Base-by-base conservation (phyloP, 2,113 vertebrate genomes). In the Cairina moschata region DNA sequence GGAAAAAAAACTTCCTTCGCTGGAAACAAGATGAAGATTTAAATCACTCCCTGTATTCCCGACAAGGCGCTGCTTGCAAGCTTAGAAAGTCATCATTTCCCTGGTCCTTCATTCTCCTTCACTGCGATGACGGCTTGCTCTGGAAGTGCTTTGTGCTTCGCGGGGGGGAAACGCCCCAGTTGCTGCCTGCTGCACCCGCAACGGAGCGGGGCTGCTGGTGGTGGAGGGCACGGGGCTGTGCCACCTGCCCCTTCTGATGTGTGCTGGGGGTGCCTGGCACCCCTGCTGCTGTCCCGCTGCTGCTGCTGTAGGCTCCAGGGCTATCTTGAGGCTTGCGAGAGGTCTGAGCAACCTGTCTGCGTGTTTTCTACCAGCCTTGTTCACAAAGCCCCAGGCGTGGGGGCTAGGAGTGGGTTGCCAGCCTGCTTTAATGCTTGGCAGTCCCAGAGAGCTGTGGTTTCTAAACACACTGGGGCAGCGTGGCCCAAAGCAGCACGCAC, bases 1-100 rank as follows among this genome's bases (percentile, higher is more conserved):
- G 80, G 76, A 86, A 90, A 85, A 50, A 50, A 95, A 85, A 9
- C 48, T 90, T 86, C 55, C 40, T 71, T 59, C 14, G 23, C 60
- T 91, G 77, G 60, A 25, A 81, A 67, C 23, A 83, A 83, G 65
- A 62, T 67, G 40, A 86, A 86, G 86, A 44, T 93, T 94, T 80
- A 86, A 88, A 54, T 87, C 23, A 62, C 58, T 66, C 38, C 68
- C 60, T 90, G 32, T 86, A 54, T 71, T 92, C 23, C 80, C 88
- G 80, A 83, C 55, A 66, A 86, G 65, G 59, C 59, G 32, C 7
- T 15, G 58, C n/a, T 83, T 79, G 65, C 34, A 28, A 72, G 36
- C 56, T 81, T 82, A 38, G 63, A 38, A 80, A 90, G 28, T 34
- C 36, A 32, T 67, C 38, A 20, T 8, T 86, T 60, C 5, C 20